Base-by-base conservation (phyloP, 2,888 invertebrate species). In the Laothoe populi region DNA sequence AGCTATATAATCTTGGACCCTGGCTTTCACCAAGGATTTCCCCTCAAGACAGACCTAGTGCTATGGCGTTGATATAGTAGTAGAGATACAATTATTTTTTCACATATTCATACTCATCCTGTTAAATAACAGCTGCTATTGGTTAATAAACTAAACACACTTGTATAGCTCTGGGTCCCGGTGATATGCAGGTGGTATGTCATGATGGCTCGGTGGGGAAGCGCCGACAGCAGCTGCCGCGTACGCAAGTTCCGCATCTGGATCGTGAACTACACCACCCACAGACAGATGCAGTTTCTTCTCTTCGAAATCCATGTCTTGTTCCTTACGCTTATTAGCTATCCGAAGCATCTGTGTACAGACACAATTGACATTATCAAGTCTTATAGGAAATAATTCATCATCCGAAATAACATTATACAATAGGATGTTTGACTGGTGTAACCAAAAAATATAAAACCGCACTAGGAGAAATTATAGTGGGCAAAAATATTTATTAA, bases 291-390 rank as follows among this genome's bases (percentile, higher is more conserved):
- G 98, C 93, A 98, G 95, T 84, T 98, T 97, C 88, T 98, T 98
- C 85, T 99, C 98, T 82, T 98, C 98, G 81, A 98, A 98, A 87
- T 98, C 98, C 93, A 97, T 96, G 81, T 99, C 98, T 74, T 97
- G 98, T 86, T 98, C 98, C 83, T 98, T 98, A 45, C 98, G 95
- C 82, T 98, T 97, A 74, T 96, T 96, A 0, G 98, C 98, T 90
- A 98, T 97, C 64, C 98, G 95, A 88, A 92, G 71, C 92, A 92
- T 92, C 92, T 92, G 71, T 59, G 4, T 11, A 0, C 23, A 42
- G 24, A 26, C 7, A 16, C 16, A 13, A 38, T 24, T 19, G 0
- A 4, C 35, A 1, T 31, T 10, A 11, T 24, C 13, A 26, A n/a
- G 40, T 58, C 35, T n/a, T 21, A 58, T 13, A 40, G 13, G n/a